Base-by-base conservation (phyloP, 2,797 vertebrate species). In the Sparidentex hasta region DNA sequence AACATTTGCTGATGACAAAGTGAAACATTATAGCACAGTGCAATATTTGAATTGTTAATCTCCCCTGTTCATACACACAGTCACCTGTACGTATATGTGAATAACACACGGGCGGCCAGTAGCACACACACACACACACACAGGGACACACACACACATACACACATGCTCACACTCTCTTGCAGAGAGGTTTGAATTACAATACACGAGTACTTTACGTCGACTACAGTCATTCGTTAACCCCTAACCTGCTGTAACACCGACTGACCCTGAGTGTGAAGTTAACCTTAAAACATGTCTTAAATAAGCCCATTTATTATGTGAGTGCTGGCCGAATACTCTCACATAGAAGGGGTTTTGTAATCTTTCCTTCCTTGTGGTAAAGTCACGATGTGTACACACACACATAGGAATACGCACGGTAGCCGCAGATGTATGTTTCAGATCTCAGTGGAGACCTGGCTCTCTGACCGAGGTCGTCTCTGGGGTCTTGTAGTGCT, bases 41-140 rank as follows among this genome's bases (percentile, higher is more conserved):
- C 88, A 92, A 83, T 90, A 87, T 92, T 90, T 91, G 88, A 90
- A 88, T 88, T 87, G 89, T 88, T 84, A 89, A 90, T 90, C 83
- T 71, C 71, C 41, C 71, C 65, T 81, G 74, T 79, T 66, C 82
- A 52, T 71, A 76, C 71, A 78, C 83, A 76, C 71, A 67, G 67
- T 71, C 78, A 86, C 80, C 74, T 83, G 80, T 29, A 67, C 71
- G 74, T 57, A 76, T 71, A 57, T 71, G 74, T 21, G 59, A 56
- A 55, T 41, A 61, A 54, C 71, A 76, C 57, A 71, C 55, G 11
- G 11, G 33, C 3, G 21, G 27, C 21, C 46, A 71, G 67, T 48
- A 52, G 57, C 57, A 70, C 68, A 74, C 67, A 62, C 71, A 2
- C 54, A 5, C 71, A 65, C 33, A 33, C 27, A 27, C 27, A 27